Base-by-base conservation (phyloP, 2,113 vertebrate genomes). In the Aramus guarauna region DNA sequence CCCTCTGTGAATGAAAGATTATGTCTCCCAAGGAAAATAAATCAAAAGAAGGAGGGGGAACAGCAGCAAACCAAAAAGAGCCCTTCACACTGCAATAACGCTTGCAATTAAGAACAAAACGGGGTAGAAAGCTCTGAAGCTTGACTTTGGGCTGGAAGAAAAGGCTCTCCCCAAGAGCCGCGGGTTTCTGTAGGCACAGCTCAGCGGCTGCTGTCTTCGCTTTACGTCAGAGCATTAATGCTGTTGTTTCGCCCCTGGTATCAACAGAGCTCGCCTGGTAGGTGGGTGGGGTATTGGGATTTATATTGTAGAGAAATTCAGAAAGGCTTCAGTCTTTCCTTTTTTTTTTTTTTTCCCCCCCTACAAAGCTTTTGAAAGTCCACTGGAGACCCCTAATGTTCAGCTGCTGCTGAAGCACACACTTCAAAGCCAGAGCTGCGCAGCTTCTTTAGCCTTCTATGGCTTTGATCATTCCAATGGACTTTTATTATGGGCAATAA, bases 371-470 rank as follows among this genome's bases (percentile, higher is more conserved):
- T 94, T 86, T 50, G 36, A 43, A 96, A 97, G 98, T 95, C 74
- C 92, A 58, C 95, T 96, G 94, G 96, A 88, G 98, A 95, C 98
- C 94, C 96, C 98, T 98, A 97, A 97, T 92, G 98, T 97, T 96
- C 73, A 88, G 76, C 56, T 85, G 59, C 48, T 58, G 88, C 58
- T 62, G 85, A 95, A 94, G 50, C 73, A 91, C n/a, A 45, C 1
- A 0, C 52, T 39, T 76, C 37, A 74, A 89, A 80, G 53, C 59
- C 47, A 21, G 67, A 79, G 74, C 76, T 63, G 66, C 39, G 17
- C 24, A 53, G 39, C 43, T 71, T 64, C 39, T 92, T 82, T 7
- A 59, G 53, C 77, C 5, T 19, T 26, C 52, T 64, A 9, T 15
- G 39, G 21, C 34, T 85, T 89, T 72, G 39, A 60, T 91, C 17